phyloP scores from a whole-genome alignment of 2,888 invertebrate species.

The Volucella inflata region DNA sequence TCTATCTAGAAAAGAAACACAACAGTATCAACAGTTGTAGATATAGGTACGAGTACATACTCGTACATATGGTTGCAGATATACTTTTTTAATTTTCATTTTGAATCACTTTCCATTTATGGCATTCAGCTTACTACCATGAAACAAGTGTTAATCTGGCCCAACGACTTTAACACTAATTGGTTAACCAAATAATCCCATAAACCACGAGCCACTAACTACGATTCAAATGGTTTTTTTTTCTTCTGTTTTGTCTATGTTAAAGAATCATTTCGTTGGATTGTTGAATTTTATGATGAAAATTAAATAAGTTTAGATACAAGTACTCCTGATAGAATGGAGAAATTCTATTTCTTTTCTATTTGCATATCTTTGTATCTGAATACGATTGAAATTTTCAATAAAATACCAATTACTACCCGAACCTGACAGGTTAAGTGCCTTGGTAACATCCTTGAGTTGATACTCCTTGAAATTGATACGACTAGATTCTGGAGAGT shows the following conservation, averaged over 20 bases:
- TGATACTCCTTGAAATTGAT: no score
- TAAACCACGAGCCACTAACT: neutral
- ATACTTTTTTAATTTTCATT: constrained; percentile 1
- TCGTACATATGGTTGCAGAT: neutral
- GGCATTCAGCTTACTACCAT: neutral
- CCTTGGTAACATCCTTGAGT: constrained; percentile 35
- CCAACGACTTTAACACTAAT: constrained; percentile 30
- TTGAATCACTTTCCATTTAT: constrained; percentile 70
- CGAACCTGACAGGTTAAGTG: constrained; percentile 58
- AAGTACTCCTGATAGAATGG: neutral
- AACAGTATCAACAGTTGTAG: neutral
- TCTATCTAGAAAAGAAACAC: no score
- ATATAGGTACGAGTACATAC: neutral
- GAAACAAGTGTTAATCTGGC: constrained; percentile 46
- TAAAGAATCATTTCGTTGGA: neutral
- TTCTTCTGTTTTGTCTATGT: neutral
- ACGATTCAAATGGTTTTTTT: no score
- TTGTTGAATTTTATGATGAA: constrained; percentile 4
- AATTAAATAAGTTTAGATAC: neutral
- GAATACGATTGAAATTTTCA: constrained; percentile 29
- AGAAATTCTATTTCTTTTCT: constrained; percentile 13
- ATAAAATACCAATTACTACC: constrained; percentile 51
- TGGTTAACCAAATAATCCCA: neutral
- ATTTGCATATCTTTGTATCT: neutral
- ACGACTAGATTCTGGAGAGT: neutral